Percentiles rank a stretch among this genome's conserved stretches.
Conservation (phyloP, 2,113 vertebrate species). For the Herpailurus yagouaroundi region DNA sequence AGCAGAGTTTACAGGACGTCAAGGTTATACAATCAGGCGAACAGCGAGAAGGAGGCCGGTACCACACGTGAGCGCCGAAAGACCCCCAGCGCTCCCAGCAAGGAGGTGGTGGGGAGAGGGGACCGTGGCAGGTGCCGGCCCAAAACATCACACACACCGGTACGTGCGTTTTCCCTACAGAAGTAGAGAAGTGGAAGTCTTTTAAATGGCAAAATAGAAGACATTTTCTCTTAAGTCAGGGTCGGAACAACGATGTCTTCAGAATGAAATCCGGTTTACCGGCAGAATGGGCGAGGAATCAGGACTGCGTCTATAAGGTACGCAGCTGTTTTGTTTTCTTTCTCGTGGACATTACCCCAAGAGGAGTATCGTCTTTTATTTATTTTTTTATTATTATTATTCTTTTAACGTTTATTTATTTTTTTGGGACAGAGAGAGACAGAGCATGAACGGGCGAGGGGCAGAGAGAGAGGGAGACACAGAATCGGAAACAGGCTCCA, state of each 20-base stretch:
- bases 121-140: accelerated
- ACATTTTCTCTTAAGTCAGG: not conserved
- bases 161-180: too few relatives aligned
- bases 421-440: too few relatives aligned
- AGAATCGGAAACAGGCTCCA: too few relatives aligned
- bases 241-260: not conserved
- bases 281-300: not conserved
- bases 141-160: too few relatives aligned
- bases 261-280: not conserved
- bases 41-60: not conserved
- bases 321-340: not conserved
- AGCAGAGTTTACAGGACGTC: not conserved
- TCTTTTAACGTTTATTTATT: too few relatives aligned
- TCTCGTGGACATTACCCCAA: not conserved
- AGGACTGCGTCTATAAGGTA: not conserved
- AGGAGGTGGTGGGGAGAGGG: accelerated
- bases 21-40: not conserved
- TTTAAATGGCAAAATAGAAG: not conserved
- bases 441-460: too few relatives aligned
- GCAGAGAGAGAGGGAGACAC: too few relatives aligned
- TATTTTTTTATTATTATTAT: too few relatives aligned
- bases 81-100: not conserved
- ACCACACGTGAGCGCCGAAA: too few relatives aligned
- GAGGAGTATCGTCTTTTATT: not conserved
- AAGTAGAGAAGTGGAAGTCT: not conserved